Conservation (phyloP, 2,113 vertebrate genomes). For the Megaleporinus macrocephalus region DNA sequence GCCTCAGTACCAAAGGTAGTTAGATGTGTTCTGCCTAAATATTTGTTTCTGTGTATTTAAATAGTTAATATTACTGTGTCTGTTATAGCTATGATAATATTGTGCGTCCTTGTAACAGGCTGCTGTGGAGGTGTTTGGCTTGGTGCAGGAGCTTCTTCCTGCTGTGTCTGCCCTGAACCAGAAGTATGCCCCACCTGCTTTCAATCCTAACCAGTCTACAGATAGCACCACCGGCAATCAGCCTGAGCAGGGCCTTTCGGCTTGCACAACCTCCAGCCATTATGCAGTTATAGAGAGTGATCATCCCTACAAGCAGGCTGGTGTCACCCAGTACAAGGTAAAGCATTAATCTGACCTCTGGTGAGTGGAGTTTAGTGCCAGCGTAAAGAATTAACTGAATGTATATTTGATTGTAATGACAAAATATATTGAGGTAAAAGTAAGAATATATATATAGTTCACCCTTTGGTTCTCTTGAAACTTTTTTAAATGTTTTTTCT, state of each 20-base stretch:
- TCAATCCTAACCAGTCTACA: slow-evolving; percentile 98
- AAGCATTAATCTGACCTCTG: neutral
- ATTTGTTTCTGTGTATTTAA: neutral
- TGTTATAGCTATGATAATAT: neutral
- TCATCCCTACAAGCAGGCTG: slow-evolving; percentile 95
- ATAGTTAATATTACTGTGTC: neutral
- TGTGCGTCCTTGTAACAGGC: slow-evolving; percentile 76
- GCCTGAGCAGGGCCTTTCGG: slow-evolving; percentile 93
- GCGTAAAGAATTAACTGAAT: no score
- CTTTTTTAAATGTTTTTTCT: neutral
- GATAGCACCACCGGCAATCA: slow-evolving; percentile 98
- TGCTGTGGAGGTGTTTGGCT: slow-evolving; percentile 96
- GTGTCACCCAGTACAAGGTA: slow-evolving; percentile 95
- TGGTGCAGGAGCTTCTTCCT: slow-evolving; percentile 94
- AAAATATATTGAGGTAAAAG: neutral
- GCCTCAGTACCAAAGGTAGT: slow-evolving; percentile 96
- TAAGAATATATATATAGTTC: no score
- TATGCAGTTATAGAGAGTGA: slow-evolving; percentile 96
- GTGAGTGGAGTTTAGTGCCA: no score
- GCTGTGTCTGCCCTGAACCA: slow-evolving; percentile 96
- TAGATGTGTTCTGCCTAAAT: neutral
- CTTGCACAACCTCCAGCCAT: slow-evolving; percentile 95
- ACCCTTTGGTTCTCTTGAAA: neutral
- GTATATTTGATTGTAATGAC: neutral
- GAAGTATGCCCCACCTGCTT: slow-evolving; percentile 96